Evolutionary conservation across 2,888 invertebrate genomes (phyloP).

Genomic region (Lasioglossum lativentre): DNA sequence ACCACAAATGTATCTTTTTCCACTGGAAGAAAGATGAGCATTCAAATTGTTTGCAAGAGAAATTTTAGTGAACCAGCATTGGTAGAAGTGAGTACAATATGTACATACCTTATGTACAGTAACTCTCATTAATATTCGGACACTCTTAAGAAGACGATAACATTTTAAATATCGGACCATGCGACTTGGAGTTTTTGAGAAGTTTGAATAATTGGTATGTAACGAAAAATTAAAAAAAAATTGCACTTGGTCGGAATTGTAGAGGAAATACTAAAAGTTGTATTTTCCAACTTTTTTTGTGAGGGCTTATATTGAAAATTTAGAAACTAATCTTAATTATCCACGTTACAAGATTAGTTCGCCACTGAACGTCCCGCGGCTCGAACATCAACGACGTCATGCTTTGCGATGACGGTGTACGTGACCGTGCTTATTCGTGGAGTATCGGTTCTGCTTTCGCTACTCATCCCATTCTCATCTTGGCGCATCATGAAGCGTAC

Average conservation of each 20-base stretch:
- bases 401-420: slow-evolving; percentile 44
- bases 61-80: neutral
- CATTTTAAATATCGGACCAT: no score
- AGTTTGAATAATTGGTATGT: no score
- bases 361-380: neutral
- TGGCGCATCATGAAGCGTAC: slow-evolving; percentile 35
- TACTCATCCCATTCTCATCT: slow-evolving; percentile 51
- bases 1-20: neutral
- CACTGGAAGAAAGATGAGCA: neutral
- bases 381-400: neutral
- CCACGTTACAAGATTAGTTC: neutral
- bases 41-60: neutral
- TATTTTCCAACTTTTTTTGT: no score
- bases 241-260: no score
- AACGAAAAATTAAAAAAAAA: no score
- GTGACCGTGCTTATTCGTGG: slow-evolving; percentile 50
- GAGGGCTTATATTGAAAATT: no score
- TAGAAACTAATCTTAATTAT: neutral
- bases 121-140: no score
- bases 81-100: neutral
- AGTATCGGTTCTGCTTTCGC: slow-evolving; percentile 54
- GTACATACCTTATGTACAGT: no score
- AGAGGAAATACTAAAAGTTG: no score
- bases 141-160: no score
- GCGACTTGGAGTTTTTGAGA: no score